A percentile compares a stretch with the other conserved stretches of the same genome.
Conservation (phyloP, 2,888 invertebrate genomes). For the Gibbula magus region DNA sequence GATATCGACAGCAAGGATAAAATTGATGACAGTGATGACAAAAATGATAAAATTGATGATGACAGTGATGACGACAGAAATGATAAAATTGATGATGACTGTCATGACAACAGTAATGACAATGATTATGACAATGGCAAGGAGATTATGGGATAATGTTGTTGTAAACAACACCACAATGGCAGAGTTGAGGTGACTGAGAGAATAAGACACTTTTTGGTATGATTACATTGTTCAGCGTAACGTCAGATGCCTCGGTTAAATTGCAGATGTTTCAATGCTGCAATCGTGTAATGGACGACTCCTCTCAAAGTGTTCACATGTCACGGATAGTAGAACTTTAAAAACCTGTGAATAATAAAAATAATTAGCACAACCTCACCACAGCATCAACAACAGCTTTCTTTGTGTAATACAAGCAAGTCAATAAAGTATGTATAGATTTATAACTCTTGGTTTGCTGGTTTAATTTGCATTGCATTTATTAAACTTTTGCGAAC, state of each 20-base stretch:
- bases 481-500: too few relatives aligned
- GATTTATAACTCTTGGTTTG: too few relatives aligned
- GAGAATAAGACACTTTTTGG: too few relatives aligned
- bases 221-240: too few relatives aligned
- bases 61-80: neutral
- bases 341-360: conserved; percentile 45
- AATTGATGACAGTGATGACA: neutral
- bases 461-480: too few relatives aligned
- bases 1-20: neutral
- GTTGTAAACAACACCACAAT: neutral
- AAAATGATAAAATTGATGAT: neutral
- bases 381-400: too few relatives aligned
- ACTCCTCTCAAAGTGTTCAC: neutral
- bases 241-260: too few relatives aligned
- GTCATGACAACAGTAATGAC: neutral
- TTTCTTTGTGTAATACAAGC: too few relatives aligned
- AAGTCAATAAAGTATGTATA: too few relatives aligned
- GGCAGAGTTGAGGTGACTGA: neutral
- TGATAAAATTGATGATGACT: neutral
- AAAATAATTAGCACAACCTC: too few relatives aligned
- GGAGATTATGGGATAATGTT: neutral
- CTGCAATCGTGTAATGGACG: too few relatives aligned
- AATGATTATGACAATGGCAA: neutral
- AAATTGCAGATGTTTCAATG: too few relatives aligned
- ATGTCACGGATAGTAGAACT: conserved; percentile 46